Evolutionary conservation across 2,113 vertebrate genomes (phyloP).

Genomic region (Etheostoma spectabile): DNA sequence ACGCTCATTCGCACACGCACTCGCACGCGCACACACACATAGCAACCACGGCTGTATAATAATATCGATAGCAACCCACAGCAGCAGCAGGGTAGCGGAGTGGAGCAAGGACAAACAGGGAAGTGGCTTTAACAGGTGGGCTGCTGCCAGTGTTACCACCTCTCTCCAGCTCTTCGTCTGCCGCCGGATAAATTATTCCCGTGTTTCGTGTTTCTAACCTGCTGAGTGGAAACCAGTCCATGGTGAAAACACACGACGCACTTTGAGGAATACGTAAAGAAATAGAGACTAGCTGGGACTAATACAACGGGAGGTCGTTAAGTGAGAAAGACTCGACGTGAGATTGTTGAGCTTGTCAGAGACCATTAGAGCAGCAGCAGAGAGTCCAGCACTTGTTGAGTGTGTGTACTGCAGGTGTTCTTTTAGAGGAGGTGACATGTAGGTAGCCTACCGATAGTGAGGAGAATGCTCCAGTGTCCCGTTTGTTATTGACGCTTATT

Average conservation of each 20-base stretch:
- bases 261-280: not conserved
- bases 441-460: slow-evolving; percentile 24
- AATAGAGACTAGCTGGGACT: not conserved
- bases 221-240: not conserved
- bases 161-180: not conserved
- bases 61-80: too few species aligned
- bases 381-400: not conserved
- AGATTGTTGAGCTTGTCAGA: not conserved
- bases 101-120: not conserved
- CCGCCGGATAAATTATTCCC: not conserved
- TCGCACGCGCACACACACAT: not conserved
- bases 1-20: slow-evolving; percentile 24
- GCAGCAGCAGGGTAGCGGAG: slow-evolving; percentile 1
- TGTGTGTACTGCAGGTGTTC: slow-evolving; percentile 20
- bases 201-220: not conserved
- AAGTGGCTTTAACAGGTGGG: slow-evolving; percentile 35
- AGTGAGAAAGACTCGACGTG: not conserved
- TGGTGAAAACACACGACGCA: slow-evolving; percentile 1
- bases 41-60: not conserved
- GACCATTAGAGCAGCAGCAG: not conserved
- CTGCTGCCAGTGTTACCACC: not conserved
- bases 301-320: not conserved
- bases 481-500: slow-evolving; percentile 31
- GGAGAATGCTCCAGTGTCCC: slow-evolving; percentile 51
- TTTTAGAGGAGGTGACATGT: slow-evolving; percentile 15